These are phyloP conservation scores for Passer montanus DNA, from an alignment of 2,113 vertebrate genomes.

Conservation along the genomic window DNA sequence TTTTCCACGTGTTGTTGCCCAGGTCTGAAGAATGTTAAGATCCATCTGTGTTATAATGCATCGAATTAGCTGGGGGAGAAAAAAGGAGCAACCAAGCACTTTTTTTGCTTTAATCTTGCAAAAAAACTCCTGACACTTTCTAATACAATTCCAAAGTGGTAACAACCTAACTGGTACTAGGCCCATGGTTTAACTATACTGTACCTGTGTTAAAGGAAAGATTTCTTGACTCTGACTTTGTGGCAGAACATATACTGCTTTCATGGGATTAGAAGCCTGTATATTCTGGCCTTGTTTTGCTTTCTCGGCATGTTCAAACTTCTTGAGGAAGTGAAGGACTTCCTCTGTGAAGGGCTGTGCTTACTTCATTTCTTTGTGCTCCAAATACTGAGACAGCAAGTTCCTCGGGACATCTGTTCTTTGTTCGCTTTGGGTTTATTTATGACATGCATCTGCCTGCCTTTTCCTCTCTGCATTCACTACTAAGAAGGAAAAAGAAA, in stretches of 20 bases:
- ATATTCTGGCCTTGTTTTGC: slow-evolving; percentile 55
- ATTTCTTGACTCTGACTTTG: slow-evolving; percentile 33
- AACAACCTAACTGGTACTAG: not conserved
- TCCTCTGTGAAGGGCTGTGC: slow-evolving; percentile 46
- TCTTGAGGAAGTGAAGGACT: slow-evolving; percentile 67
- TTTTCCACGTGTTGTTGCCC: not conserved
- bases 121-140: slow-evolving; percentile 28
- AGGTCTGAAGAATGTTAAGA: not conserved
- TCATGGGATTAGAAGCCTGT: slow-evolving; percentile 36
- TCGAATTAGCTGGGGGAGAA: not conserved
- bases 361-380: slow-evolving; percentile 63
- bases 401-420: slow-evolving; percentile 59
- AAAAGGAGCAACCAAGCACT: not conserved
- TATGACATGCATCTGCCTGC: slow-evolving; percentile 50
- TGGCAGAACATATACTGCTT: not conserved
- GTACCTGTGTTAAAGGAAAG: slow-evolving; percentile 20
- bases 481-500: not conserved
- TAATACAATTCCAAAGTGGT: slow-evolving; percentile 4
- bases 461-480: slow-evolving; percentile 46
- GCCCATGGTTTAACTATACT: not conserved
- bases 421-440: slow-evolving; percentile 53
- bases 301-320: slow-evolving; percentile 45
- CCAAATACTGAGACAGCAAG: slow-evolving; percentile 52
- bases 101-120: slow-evolving; percentile 34
- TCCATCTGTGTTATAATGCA: not conserved